A percentile compares a stretch with the other conserved stretches of the same genome.
These are phyloP conservation scores for Drosophila cracens DNA, from an alignment of 2,888 invertebrate genomes.

Conservation along the genomic window DNA sequence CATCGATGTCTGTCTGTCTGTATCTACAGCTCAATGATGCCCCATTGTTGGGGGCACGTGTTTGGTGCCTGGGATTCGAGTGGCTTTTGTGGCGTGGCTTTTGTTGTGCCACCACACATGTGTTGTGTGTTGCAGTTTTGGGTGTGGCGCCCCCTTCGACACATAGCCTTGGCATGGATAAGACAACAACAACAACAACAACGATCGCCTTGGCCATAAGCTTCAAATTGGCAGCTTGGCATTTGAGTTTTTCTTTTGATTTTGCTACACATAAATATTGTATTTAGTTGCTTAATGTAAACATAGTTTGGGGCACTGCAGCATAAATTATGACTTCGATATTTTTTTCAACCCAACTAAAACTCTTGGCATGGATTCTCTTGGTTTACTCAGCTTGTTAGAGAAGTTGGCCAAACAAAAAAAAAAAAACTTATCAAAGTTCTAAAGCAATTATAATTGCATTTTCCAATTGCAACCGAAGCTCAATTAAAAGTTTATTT, in stretches of 20 bases:
- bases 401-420: constrained; percentile 19
- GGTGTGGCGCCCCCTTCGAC: constrained; percentile 57
- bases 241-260: constrained; percentile 29
- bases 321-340: constrained; percentile 13
- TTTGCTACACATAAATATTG: constrained; percentile 54
- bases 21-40: constrained; percentile 39
- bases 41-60: constrained; percentile 58
- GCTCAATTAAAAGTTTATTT: constrained; percentile 66
- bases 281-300: constrained; percentile 44
- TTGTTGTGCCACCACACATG: constrained; percentile 31
- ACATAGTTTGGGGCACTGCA: constrained; percentile 12
- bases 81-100: constrained; percentile 31
- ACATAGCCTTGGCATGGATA: constrained; percentile 68
- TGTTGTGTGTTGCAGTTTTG: constrained; percentile 29
- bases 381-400: constrained; percentile 6
- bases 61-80: constrained; percentile 23
- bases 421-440: constrained; percentile 40
- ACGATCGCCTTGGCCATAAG: constrained; percentile 60
- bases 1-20: constrained; percentile 49
- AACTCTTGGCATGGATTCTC: constrained; percentile 9
- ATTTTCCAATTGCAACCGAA: constrained; percentile 58
- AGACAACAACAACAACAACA: constrained; percentile 15
- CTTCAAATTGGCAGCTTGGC: constrained; percentile 46
- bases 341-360: constrained; percentile 13
- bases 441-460: constrained; percentile 60